These are phyloP conservation scores for Diachasma alloeum DNA, from an alignment of 1,140 invertebrate genomes.

Conservation along the genomic window DNA sequence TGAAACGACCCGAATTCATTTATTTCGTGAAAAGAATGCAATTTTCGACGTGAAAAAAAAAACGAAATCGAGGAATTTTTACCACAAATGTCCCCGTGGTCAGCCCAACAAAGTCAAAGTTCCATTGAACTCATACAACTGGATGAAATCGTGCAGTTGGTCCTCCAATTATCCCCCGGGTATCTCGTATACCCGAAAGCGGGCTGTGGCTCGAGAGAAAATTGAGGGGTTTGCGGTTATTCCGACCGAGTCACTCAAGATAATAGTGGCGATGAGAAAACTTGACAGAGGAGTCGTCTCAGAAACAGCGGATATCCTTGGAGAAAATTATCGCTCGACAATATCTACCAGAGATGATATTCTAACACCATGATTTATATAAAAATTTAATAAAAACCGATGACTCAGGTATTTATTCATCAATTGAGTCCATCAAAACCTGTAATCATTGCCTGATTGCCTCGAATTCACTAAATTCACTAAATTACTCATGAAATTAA, in stretches of 20 bases:
- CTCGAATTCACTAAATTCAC: no score
- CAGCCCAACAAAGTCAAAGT: neutral
- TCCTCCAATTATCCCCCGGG: conserved; percentile 16
- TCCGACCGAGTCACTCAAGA: conserved; percentile 11
- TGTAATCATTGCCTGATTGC: no score
- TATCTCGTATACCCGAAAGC: neutral
- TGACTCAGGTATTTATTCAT: neutral
- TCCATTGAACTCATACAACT: conserved; percentile 12
- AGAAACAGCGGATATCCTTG: neutral
- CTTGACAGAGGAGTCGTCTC: neutral
- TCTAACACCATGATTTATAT: neutral
- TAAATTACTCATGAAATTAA: no score
- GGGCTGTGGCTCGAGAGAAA: neutral
- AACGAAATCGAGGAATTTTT: neutral
- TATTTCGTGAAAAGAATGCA: no score
- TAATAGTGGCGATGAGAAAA: conserved; percentile 6
- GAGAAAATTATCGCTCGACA: neutral
- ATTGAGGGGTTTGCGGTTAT: conserved; percentile 22
- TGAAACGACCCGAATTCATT: no score
- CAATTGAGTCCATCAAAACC: no score
- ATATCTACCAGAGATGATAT: neutral
- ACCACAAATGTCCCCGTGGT: neutral
- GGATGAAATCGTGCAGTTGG: conserved; percentile 21
- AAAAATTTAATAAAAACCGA: neutral
- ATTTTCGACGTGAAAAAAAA: no score